Evolutionary conservation across 1,140 invertebrate genomes (phyloP).

Genomic region (Pseudomyrmex pallidus): DNA sequence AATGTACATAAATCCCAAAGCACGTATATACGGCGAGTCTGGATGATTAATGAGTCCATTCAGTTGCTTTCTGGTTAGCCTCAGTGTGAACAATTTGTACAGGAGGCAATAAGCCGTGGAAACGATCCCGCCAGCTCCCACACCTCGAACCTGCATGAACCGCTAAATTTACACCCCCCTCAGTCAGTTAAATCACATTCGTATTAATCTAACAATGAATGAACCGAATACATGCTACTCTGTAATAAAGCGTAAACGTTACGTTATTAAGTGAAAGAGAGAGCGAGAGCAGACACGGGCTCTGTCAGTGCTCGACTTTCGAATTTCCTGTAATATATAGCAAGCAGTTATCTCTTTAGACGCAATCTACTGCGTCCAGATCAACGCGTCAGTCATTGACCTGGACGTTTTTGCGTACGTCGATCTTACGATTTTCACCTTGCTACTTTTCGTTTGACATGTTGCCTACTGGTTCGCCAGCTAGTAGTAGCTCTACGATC

Average conservation of each 20-base stretch:
- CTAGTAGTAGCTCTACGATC: constrained; percentile 41
- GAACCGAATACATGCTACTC: constrained; percentile 76
- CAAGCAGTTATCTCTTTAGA: background rate
- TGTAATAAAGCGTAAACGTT: constrained; percentile 70
- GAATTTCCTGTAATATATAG: background rate
- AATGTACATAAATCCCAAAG: constrained; percentile 98
- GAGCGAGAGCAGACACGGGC: background rate
- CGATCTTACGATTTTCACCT: background rate
- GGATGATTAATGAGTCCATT: constrained; percentile 97
- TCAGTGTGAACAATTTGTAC: constrained; percentile 98
- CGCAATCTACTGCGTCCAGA: background rate
- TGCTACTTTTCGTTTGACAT: constrained; percentile 17
- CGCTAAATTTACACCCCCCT: constrained; percentile 79
- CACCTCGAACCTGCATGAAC: constrained; percentile 94
- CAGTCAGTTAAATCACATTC: constrained; percentile 75
- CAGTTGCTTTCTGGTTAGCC: constrained; percentile 98
- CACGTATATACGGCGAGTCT: constrained; percentile 99
- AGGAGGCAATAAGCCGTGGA: constrained; percentile 99
- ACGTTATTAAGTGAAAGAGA: constrained; percentile 51
- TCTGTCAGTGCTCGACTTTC: background rate
- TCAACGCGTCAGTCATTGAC: background rate
- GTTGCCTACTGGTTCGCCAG: constrained; percentile 24
- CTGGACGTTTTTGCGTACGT: background rate
- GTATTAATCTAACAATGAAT: constrained; percentile 73
- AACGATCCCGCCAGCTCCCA: constrained; percentile 99